Percentiles rank a stretch among this genome's conserved stretches.
phyloP scores from a whole-genome alignment of 2,888 invertebrate genomes.

The Ochropacha duplaris region DNA sequence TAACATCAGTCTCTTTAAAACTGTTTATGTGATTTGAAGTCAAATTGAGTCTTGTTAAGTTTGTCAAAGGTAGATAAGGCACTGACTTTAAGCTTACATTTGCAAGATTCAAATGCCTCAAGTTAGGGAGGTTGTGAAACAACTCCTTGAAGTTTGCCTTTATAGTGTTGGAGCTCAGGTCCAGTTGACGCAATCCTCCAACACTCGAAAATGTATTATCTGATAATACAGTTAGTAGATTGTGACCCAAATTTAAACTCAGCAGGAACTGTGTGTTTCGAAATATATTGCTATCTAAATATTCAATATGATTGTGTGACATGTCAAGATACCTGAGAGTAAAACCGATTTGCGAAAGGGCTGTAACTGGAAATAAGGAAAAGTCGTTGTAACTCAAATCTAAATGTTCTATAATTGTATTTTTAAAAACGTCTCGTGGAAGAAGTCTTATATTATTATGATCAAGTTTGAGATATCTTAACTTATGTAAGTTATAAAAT shows the following conservation, averaged over 20 bases:
- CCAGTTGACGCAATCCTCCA: conserved; percentile 89
- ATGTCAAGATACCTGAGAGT: conserved; percentile 91
- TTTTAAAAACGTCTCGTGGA: conserved; percentile 90
- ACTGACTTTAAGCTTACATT: conserved; percentile 89
- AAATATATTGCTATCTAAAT: conserved; percentile 94
- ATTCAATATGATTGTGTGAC: conserved; percentile 91
- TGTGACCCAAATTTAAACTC: conserved; percentile 89
- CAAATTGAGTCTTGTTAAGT: conserved; percentile 90
- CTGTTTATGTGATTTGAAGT: conserved; percentile 90
- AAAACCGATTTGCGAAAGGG: conserved; percentile 90
- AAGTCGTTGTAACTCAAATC: conserved; percentile 91
- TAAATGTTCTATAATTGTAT: conserved; percentile 90
- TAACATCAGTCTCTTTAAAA: conserved; percentile 87
- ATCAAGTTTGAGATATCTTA: conserved; percentile 88
- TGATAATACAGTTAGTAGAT: conserved; percentile 92
- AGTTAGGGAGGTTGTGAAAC: conserved; percentile 92
- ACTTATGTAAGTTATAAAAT: conserved; percentile 88
- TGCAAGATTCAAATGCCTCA: conserved; percentile 89
- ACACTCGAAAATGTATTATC: conserved; percentile 94
- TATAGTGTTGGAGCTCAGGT: conserved; percentile 90
- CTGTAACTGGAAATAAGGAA: conserved; percentile 89
- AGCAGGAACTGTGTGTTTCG: conserved; percentile 91
- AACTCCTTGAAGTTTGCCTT: conserved; percentile 94
- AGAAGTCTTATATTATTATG: conserved; percentile 88
- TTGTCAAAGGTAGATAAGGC: conserved; percentile 89